These are phyloP conservation scores for Monodelphis domestica DNA, from an alignment of 2,797 vertebrate species.

Conservation along the genomic window DNA sequence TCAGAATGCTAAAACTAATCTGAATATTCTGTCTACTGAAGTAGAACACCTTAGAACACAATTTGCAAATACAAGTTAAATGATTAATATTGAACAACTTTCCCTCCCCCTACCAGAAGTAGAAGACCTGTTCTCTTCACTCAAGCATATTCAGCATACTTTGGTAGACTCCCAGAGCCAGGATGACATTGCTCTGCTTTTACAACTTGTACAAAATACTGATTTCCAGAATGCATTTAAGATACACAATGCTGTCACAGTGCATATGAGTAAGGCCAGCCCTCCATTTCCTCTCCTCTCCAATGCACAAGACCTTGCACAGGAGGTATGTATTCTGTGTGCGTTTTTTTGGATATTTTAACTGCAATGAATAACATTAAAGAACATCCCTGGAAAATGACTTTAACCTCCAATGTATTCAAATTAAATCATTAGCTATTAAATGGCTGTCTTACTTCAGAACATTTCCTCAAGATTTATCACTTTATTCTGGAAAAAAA, in stretches of 20 bases:
- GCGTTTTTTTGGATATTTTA: conserved; percentile 36
- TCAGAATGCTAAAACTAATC: neutral
- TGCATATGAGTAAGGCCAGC: conserved; percentile 95
- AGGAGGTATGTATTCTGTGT: conserved; percentile 90
- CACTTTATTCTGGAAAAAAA: too few species aligned
- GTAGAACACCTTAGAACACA: neutral
- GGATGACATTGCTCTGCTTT: conserved; percentile 93
- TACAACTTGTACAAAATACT: conserved; percentile 94
- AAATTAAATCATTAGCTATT: too few species aligned
- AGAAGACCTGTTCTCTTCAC: conserved; percentile 95
- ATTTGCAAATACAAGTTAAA: conserved; percentile 56
- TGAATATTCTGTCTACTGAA: neutral
- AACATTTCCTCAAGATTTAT: too few species aligned
- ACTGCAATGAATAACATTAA: too few species aligned
- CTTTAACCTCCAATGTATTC: too few species aligned
- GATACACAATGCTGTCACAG: conserved; percentile 95
- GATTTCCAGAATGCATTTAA: conserved; percentile 98
- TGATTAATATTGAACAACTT: conserved; percentile 65
- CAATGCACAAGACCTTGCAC: conserved; percentile 91
- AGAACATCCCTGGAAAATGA: too few species aligned
- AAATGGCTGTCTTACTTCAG: too few species aligned
- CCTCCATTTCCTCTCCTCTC: conserved; percentile 94
- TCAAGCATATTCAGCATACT: conserved; percentile 94
- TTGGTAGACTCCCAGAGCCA: conserved; percentile 96
- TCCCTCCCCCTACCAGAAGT: conserved; percentile 88